A percentile compares a stretch with the other conserved stretches of the same genome.
Evolutionary conservation across 2,888 invertebrate species (phyloP).

Genomic region (Macaria liturata): DNA sequence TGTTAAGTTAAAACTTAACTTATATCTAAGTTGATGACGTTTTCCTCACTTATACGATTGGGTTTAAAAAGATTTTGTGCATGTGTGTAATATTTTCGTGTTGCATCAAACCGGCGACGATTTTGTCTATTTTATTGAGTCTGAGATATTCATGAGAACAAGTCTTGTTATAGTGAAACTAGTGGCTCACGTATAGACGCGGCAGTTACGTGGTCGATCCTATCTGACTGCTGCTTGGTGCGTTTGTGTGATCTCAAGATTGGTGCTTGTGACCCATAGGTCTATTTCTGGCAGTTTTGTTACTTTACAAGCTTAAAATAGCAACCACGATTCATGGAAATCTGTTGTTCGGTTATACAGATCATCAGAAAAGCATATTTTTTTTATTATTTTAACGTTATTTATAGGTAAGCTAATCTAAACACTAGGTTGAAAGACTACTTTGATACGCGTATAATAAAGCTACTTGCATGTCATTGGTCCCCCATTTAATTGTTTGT

Average conservation of each 20-base stretch:
- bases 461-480: too few species aligned
- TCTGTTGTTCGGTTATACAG: too few species aligned
- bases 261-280: conserved; percentile 46
- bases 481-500: too few species aligned
- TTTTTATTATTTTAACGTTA: too few species aligned
- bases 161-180: conserved; percentile 71
- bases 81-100: neutral
- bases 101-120: neutral
- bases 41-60: too few species aligned
- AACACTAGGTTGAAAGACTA: too few species aligned
- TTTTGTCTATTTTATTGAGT: conserved; percentile 30
- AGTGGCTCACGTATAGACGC: conserved; percentile 66
- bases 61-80: too few species aligned
- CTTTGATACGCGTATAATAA: too few species aligned
- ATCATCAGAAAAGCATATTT: too few species aligned
- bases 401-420: too few species aligned
- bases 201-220: conserved; percentile 58
- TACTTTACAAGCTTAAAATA: conserved; percentile 23
- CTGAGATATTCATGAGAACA: conserved; percentile 69
- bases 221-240: conserved; percentile 47
- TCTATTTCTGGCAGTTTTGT: conserved; percentile 29
- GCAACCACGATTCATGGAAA: conserved; percentile 6
- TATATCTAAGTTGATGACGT: too few species aligned
- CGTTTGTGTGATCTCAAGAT: conserved; percentile 37
- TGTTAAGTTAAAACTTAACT: too few species aligned